Conservation (phyloP, 2,113 vertebrate species). For the Gambusia holbrooki region DNA sequence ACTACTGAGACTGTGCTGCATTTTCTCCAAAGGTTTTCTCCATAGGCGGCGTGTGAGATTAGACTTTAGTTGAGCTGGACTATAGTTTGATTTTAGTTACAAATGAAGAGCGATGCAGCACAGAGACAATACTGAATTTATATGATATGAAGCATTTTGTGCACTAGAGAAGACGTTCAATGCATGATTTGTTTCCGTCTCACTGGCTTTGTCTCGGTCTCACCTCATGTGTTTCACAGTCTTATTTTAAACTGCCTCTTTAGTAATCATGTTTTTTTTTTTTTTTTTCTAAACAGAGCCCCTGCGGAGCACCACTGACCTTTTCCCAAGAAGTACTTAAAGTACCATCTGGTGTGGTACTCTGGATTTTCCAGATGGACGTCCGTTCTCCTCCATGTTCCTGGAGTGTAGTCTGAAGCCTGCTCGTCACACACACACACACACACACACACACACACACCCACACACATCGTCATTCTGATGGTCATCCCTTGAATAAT, state of each 20-base stretch:
- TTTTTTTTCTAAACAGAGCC: conserved; percentile 9
- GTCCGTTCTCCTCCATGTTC: conserved; percentile 95
- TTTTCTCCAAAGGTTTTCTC: conserved; percentile 16
- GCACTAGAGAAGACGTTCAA: conserved; percentile 14
- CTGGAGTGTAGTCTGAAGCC: conserved; percentile 86
- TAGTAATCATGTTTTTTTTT: conserved; percentile 1
- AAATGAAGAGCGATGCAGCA: conserved; percentile 20
- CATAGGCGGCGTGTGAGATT: conserved; percentile 10
- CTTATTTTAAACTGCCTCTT: conserved; percentile 7
- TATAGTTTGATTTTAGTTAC: conserved; percentile 26
- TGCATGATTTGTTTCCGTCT: conserved; percentile 13
- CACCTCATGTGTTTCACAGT: background rate
- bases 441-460: conserved; percentile 3
- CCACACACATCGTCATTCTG: conserved; percentile 50
- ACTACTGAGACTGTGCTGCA: background rate
- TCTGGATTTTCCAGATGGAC: conserved; percentile 99
- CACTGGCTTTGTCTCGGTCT: background rate
- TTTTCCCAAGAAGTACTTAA: conserved; percentile 99
- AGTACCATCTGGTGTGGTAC: conserved; percentile 99
- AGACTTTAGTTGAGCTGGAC: conserved; percentile 26
- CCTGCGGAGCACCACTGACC: conserved; percentile 78
- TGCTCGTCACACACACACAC: conserved; percentile 70
- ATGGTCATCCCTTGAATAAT: conserved; percentile 47
- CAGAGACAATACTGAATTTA: conserved; percentile 26
- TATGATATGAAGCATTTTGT: conserved; percentile 21